Percentiles rank a stretch among this genome's conserved stretches.
Conservation (phyloP, 1,140 invertebrate genomes). For the Cherax destructor region DNA sequence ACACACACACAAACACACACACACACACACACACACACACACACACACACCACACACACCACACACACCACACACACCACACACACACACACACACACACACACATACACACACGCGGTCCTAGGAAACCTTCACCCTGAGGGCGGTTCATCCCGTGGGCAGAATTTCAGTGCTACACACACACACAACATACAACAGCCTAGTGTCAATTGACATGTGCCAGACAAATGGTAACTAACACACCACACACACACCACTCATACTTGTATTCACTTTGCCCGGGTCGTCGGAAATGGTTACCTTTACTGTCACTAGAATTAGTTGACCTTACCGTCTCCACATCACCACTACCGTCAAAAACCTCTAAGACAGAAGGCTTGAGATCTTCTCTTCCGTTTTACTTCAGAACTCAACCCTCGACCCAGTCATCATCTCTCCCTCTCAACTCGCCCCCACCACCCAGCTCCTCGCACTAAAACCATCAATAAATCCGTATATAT, state of each 20-base stretch:
- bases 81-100: constrained; percentile 9
- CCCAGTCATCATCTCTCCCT: constrained; percentile 47
- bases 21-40: constrained; percentile 15
- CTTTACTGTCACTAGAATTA: constrained; percentile 33
- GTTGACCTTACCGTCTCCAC: background rate
- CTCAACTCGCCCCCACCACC: constrained; percentile 18
- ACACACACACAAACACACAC: background rate
- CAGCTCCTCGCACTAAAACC: background rate
- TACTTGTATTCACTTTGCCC: background rate
- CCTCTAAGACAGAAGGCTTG: background rate
- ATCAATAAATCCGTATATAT: background rate
- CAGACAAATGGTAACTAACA: background rate
- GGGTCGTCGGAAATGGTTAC: constrained; percentile 50
- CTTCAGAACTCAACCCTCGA: constrained; percentile 45
- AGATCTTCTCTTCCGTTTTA: constrained; percentile 25
- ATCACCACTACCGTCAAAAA: background rate
- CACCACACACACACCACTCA: background rate
- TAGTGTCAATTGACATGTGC: too few relatives aligned
- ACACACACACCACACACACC: background rate
- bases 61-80: background rate
- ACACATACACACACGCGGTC: background rate
- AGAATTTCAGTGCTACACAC: too few relatives aligned
- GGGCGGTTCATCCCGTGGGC: too few relatives aligned
- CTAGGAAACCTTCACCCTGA: too few relatives aligned
- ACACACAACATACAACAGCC: too few relatives aligned